Evolutionary conservation across 2,113 vertebrate species (phyloP), one percentile per base, ranked within the genome.

Genomic region (Ammospiza caudacuta): DNA sequence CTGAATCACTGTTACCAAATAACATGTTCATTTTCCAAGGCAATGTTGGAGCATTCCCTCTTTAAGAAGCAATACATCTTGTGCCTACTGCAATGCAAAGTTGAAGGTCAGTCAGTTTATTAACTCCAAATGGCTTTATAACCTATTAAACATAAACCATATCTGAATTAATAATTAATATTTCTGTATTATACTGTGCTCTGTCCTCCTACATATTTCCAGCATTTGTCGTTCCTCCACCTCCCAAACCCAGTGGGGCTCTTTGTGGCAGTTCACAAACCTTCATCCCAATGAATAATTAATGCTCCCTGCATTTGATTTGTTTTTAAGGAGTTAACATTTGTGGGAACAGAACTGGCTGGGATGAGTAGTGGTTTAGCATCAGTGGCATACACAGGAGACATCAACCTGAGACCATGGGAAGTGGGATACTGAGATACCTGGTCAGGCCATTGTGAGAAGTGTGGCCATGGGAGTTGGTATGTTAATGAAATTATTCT

Each of bases 121-220:
- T 95, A 92, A 79, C 52, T 54, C 44, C 54, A 59, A 76, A 91
- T 58, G 41, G 37, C 25, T 89, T 94, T 69, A 78, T 87, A 94
- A 83, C 47, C 73, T 91, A 92, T 82, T 89, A 83, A 86, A 74
- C 15, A 74, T 62, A 83, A 92, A 81, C 8, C 7, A 68, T 59
- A 55, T 57, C 43, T 93, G 58, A 90, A 94, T 92, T 89, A 92
- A 82, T 95, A 87, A 95, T 90, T 90, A 92, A 75, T 91, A 75
- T 61, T 75, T 4, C 33, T 61, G 25, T 70, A 59, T 24, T 83
- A 62, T 46, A 89, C 11, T 37, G 23, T 72, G 33, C 35, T 79
- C 17, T 83, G 24, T 62, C 29, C 35, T 67, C 61, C 74, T 70
- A 39, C 2, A 11, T 39, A 57, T 91, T 76, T 78, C 54, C 54